Percentiles rank a stretch among this genome's conserved stretches.
phyloP scores from a whole-genome alignment of 2,888 invertebrate genomes.

The Drosophila rellima region DNA sequence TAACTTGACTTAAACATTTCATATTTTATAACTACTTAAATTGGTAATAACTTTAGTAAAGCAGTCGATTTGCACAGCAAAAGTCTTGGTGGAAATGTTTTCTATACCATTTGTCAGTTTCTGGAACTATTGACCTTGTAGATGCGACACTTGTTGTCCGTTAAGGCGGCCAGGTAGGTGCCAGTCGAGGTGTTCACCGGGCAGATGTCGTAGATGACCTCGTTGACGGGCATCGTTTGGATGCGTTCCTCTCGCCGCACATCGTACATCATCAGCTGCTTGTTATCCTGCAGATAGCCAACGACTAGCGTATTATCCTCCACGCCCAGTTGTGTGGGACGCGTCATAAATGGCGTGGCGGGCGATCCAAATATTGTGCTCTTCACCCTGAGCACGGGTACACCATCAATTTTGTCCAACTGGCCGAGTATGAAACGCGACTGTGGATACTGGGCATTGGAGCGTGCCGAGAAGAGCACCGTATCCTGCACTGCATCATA shows the following conservation, averaged over 20 bases:
- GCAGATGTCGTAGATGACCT: conserved; percentile 90
- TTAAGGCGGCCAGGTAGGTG: conserved; percentile 88
- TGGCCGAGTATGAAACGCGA: conserved; percentile 87
- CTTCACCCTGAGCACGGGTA: conserved; percentile 87
- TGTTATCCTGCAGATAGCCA: conserved; percentile 91
- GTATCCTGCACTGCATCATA: conserved; percentile 89
- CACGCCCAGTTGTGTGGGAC: conserved; percentile 82
- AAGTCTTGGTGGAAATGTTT: not conserved
- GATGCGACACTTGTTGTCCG: conserved; percentile 89
- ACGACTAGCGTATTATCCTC: conserved; percentile 89
- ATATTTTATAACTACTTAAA: not conserved
- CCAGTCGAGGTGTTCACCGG: conserved; percentile 87
- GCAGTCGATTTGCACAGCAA: conserved; percentile 34
- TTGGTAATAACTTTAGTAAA: not conserved
- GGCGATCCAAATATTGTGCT: conserved; percentile 90
- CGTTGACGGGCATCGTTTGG: conserved; percentile 88
- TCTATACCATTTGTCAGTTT: not conserved
- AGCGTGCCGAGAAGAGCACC: conserved; percentile 90
- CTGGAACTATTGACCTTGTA: conserved; percentile 87
- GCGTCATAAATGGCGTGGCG: conserved; percentile 89
- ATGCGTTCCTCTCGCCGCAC: conserved; percentile 87
- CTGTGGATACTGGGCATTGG: conserved; percentile 87
- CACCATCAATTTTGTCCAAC: conserved; percentile 86
- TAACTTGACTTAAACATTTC: not conserved
- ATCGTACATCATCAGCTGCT: conserved; percentile 89